Evolutionary conservation across 2,113 vertebrate species (phyloP).

Genomic region (Orthochromis malagaraziensis): DNA sequence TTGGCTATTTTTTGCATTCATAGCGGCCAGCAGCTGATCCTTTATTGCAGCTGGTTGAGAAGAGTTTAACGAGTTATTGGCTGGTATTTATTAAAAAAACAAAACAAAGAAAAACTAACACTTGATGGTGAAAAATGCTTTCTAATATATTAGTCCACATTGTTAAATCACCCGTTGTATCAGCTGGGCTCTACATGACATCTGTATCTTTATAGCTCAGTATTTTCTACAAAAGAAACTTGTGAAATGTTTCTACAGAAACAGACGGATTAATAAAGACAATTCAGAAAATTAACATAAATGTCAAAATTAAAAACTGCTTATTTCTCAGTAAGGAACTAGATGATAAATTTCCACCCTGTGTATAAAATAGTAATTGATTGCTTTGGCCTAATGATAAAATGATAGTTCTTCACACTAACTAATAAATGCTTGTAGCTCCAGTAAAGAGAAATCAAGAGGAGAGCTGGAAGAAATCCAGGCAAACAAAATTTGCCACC

Average conservation of each 20-base stretch:
- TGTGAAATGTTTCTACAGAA: not conserved
- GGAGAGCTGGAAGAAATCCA: not conserved
- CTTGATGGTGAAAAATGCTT: not conserved
- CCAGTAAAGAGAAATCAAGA: not conserved
- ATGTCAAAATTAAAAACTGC: not conserved
- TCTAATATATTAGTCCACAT: not conserved
- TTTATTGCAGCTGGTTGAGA: not conserved
- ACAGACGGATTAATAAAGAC: rapidly evolving
- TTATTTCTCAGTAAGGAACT: not conserved
- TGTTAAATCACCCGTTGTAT: not conserved
- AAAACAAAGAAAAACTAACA: not conserved
- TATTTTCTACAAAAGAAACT: not conserved
- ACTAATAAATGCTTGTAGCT: not conserved
- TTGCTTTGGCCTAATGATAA: not conserved
- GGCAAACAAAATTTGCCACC: not conserved
- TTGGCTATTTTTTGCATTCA: not conserved
- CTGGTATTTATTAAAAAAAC: not conserved
- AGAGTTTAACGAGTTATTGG: not conserved
- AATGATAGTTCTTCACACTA: not conserved
- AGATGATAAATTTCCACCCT: not conserved
- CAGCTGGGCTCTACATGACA: not conserved
- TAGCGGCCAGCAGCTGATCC: not conserved
- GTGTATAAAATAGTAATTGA: not conserved
- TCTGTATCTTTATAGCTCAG: not conserved
- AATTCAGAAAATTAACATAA: not conserved